Conservation (phyloP, 2,888 invertebrate species). For the Heliothis peltigera region DNA sequence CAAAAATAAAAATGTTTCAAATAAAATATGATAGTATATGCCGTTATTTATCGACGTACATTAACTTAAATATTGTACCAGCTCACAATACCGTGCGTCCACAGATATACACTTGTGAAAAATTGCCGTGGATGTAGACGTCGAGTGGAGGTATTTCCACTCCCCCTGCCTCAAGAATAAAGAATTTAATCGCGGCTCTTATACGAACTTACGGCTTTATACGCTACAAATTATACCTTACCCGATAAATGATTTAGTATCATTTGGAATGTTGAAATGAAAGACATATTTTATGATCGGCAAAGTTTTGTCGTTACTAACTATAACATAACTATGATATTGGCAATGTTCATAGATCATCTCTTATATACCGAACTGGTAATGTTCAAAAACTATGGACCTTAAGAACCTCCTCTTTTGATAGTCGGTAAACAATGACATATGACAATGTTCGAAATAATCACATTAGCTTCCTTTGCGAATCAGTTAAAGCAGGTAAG, state of each 20-base stretch:
- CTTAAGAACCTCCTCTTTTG: too few species aligned
- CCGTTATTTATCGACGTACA: slow-evolving; percentile 58
- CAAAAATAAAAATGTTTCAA: slow-evolving; percentile 48
- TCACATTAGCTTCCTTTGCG: slow-evolving; percentile 34
- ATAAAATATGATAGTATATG: slow-evolving; percentile 47
- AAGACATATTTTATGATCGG: slow-evolving; percentile 36
- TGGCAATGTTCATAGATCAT: neutral
- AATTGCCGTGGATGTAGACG: slow-evolving; percentile 81
- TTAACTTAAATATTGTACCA: slow-evolving; percentile 66
- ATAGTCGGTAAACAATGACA: slow-evolving; percentile 8
- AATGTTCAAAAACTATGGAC: neutral
- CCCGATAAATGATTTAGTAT: slow-evolving; percentile 52
- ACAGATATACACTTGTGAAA: slow-evolving; percentile 74
- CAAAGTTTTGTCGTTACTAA: neutral
- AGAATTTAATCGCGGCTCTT: slow-evolving; percentile 79
- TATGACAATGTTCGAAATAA: slow-evolving; percentile 17
- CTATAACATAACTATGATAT: slow-evolving; percentile 1
- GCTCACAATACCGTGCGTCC: slow-evolving; percentile 56
- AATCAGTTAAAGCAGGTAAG: slow-evolving; percentile 41
- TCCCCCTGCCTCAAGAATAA: slow-evolving; percentile 69
- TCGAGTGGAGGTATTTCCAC: slow-evolving; percentile 74
- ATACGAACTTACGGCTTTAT: slow-evolving; percentile 75
- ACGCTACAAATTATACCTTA: slow-evolving; percentile 61
- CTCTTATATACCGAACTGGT: slow-evolving; percentile 11
- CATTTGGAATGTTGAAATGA: slow-evolving; percentile 43